phyloP scores from a whole-genome alignment of 2,113 vertebrate genomes.

The Irena cyanogastra region DNA sequence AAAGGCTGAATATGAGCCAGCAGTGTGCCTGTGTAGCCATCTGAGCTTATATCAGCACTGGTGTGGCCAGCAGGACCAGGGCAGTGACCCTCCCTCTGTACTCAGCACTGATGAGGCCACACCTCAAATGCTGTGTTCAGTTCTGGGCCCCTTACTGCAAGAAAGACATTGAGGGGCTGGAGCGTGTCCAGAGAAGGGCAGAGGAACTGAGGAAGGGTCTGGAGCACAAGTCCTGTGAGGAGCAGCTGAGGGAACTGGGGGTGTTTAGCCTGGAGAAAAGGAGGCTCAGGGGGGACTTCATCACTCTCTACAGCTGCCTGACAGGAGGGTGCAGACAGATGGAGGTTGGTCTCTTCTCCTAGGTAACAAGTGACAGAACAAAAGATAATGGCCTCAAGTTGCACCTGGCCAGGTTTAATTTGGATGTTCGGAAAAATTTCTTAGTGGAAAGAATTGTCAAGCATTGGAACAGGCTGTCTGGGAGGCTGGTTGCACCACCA shows the following conservation, averaged over 20 bases:
- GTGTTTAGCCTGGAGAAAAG: background rate
- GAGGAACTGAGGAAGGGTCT: background rate
- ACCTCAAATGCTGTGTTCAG: background rate
- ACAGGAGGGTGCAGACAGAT: background rate
- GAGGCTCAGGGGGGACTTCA: background rate
- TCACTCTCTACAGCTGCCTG: fast-evolving
- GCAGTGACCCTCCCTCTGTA: background rate
- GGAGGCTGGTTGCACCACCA: fast-evolving
- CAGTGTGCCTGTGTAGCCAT: background rate
- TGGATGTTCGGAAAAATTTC: background rate
- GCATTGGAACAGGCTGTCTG: background rate
- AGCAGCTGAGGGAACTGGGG: background rate
- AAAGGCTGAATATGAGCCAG: background rate
- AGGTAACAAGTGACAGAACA: fast-evolving
- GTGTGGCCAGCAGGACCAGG: background rate
- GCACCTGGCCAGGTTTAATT: too few species aligned
- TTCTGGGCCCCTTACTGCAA: background rate
- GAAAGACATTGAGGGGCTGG: background rate
- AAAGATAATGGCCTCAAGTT: background rate
- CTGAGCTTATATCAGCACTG: background rate
- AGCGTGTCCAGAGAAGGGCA: background rate
- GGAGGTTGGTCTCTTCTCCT: background rate
- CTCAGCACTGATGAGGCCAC: background rate
- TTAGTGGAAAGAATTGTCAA: background rate
- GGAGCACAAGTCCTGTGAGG: fast-evolving